Conservation (phyloP, 2,888 invertebrate genomes). For the Drosophila stalkeri region DNA sequence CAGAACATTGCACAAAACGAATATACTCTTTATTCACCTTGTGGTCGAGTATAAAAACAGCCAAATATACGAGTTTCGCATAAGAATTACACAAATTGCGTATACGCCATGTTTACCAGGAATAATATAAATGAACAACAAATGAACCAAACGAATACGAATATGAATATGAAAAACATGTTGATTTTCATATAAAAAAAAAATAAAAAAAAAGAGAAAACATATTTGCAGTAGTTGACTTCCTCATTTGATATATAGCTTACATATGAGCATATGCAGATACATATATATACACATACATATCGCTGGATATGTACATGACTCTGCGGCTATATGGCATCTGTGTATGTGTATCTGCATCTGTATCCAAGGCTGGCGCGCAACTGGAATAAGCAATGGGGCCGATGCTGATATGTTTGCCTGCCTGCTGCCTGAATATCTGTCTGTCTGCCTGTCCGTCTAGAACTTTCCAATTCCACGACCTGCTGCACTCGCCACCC, state of each 20-base stretch:
- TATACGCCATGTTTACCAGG: constrained; percentile 11
- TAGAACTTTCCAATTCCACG: constrained; percentile 27
- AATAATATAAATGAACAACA: not conserved
- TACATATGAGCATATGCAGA: constrained; percentile 24
- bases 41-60: not conserved
- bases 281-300: not conserved
- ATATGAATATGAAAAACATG: constrained; percentile 3
- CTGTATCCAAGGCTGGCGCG: constrained; percentile 32
- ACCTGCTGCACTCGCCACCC: constrained; percentile 33
- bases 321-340: not conserved
- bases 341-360: constrained; percentile 10
- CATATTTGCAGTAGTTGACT: constrained; percentile 2
- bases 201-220: not conserved
- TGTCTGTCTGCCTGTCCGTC: not conserved
- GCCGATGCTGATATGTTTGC: constrained; percentile 31
- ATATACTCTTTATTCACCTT: not conserved
- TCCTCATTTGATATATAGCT: constrained; percentile 31
- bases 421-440: constrained; percentile 9
- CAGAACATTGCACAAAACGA: not conserved
- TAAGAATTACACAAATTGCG: constrained; percentile 4
- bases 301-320: not conserved
- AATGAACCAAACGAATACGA: not conserved
- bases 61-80: not conserved
- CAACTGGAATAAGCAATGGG: constrained; percentile 59
- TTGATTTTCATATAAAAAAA: not conserved